Evolutionary conservation across 2,113 vertebrate species (phyloP).

Genomic region (Zapus hudsonius): DNA sequence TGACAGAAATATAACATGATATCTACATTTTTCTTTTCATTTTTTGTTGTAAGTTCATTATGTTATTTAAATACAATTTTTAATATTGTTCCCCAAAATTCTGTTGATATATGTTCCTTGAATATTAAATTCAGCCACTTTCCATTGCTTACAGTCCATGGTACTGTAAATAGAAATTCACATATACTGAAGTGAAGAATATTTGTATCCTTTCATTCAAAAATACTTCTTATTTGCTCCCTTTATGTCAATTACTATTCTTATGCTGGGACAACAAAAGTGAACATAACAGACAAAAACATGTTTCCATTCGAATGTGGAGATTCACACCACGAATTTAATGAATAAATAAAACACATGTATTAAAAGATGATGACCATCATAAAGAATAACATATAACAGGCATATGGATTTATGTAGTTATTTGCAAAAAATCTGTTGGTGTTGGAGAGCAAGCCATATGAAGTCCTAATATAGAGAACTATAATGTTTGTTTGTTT

Average conservation of each 20-base stretch:
- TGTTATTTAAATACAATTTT: conserved; percentile 36
- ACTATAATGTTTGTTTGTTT: too few relatives aligned
- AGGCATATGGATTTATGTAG: neutral
- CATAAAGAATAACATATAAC: neutral
- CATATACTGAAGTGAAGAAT: neutral
- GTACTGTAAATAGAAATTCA: neutral
- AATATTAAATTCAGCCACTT: conserved; percentile 12
- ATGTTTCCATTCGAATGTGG: neutral
- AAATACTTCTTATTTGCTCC: neutral
- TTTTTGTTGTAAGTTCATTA: conserved; percentile 56
- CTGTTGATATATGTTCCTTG: conserved; percentile 25
- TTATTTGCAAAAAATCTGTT: conserved; percentile 28
- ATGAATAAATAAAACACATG: conserved; percentile 6
- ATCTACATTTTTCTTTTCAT: neutral
- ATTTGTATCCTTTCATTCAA: conserved; percentile 3
- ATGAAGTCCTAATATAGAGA: conserved; percentile 20
- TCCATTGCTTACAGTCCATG: neutral
- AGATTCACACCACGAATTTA: neutral
- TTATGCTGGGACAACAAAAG: conserved; percentile 1
- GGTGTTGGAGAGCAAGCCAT: neutral
- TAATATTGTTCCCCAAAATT: conserved; percentile 7
- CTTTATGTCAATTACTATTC: neutral
- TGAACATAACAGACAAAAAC: conserved; percentile 10
- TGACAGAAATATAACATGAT: conserved; percentile 32
- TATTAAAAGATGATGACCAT: neutral